Percentiles rank a stretch among this genome's conserved stretches.
Conservation (phyloP, 2,888 invertebrate genomes). For the Torymus aiolomorphi region DNA sequence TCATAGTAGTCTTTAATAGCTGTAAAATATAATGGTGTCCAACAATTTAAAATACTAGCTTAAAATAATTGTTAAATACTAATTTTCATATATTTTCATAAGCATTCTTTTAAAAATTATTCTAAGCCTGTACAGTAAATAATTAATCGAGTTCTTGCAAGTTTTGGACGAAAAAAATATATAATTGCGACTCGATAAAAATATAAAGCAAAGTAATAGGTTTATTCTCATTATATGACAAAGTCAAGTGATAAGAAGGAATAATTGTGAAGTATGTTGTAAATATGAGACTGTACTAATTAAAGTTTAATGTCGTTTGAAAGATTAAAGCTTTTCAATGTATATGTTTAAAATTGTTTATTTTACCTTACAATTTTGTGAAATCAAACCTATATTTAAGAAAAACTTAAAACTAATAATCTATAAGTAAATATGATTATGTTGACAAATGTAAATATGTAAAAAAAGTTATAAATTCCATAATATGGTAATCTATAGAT, state of each 20-base stretch:
- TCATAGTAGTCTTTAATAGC: conserved; percentile 1
- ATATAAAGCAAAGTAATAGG: conserved; percentile 46
- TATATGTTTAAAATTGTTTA: conserved; percentile 59
- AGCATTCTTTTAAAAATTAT: conserved; percentile 41
- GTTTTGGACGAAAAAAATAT: conserved; percentile 45
- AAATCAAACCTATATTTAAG: conserved; percentile 9
- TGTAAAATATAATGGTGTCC: background rate
- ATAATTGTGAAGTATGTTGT: conserved; percentile 67
- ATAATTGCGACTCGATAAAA: conserved; percentile 48
- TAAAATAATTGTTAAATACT: conserved; percentile 2
- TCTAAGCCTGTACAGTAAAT: conserved; percentile 59
- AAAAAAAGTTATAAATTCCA: conserved; percentile 31
- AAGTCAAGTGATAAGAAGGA: conserved; percentile 55
- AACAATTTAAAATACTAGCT: background rate
- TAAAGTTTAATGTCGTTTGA: conserved; percentile 72
- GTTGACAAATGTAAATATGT: conserved; percentile 8
- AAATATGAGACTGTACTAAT: conserved; percentile 71
- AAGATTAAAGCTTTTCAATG: conserved; percentile 73
- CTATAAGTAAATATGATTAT: conserved; percentile 19
- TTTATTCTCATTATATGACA: conserved; percentile 49
- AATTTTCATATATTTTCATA: conserved; percentile 57
- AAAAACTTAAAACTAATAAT: conserved; percentile 20
- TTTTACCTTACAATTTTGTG: conserved; percentile 32
- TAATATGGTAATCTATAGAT: conserved; percentile 11
- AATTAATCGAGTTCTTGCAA: conserved; percentile 41